phyloP scores from a whole-genome alignment of 2,888 invertebrate species.

The Morpho achilles region DNA sequence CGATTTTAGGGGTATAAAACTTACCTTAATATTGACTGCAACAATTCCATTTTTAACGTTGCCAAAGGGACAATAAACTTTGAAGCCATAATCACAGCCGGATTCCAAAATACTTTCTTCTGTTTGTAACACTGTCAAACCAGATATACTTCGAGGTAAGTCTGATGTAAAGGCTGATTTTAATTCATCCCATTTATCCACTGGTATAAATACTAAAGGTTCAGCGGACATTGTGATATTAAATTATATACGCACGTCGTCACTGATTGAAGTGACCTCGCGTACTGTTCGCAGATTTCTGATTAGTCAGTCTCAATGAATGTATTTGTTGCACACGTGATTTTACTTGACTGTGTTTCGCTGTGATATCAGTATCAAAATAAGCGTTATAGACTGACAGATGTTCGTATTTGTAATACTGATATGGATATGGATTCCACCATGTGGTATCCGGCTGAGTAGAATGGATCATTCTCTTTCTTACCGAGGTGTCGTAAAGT shows the following conservation, averaged over 20 bases:
- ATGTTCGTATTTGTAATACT: no score
- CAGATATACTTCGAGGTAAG: conserved; percentile 35
- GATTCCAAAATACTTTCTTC: conserved; percentile 30
- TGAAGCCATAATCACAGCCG: conserved; percentile 29
- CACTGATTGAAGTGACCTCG: not conserved
- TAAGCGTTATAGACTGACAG: no score
- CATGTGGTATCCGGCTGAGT: no score
- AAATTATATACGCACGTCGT: not conserved
- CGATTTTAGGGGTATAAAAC: not conserved
- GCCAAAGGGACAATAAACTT: conserved; percentile 41
- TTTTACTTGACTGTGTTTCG: no score
- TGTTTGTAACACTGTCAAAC: conserved; percentile 32
- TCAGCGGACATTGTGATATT: not conserved
- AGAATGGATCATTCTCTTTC: no score
- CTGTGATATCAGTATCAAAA: no score
- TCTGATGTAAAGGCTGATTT: conserved; percentile 8
- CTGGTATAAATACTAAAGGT: conserved; percentile 2
- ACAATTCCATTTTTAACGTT: conserved; percentile 38
- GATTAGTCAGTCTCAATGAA: no score
- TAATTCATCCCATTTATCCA: conserved; percentile 2
- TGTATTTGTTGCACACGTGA: no score
- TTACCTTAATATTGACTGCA: conserved; percentile 47
- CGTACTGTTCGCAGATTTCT: not conserved
- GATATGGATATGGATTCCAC: no score
- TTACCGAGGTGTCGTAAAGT: no score